Conservation (phyloP, 1,140 invertebrate species). For the Andrena cerasifolii region DNA sequence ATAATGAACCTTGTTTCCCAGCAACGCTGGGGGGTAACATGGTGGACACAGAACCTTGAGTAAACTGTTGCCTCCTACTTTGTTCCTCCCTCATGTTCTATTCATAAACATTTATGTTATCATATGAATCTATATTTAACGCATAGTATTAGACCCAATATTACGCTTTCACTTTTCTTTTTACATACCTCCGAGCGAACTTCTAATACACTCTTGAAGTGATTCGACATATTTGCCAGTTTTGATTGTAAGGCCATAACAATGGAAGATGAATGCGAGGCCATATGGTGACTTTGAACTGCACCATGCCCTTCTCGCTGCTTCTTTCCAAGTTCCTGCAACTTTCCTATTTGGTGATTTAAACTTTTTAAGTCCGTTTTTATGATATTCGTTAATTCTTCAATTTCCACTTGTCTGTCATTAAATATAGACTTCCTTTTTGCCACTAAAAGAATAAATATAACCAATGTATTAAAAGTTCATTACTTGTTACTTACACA, state of each 20-base stretch:
- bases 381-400: slow-evolving; percentile 98
- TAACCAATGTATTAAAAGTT: not conserved
- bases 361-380: slow-evolving; percentile 97
- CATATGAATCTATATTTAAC: slow-evolving; percentile 15
- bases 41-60: slow-evolving; percentile 88
- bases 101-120: slow-evolving; percentile 30
- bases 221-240: slow-evolving; percentile 97
- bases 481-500: not conserved
- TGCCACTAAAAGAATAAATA: slow-evolving; percentile 88
- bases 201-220: slow-evolving; percentile 96
- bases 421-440: slow-evolving; percentile 99
- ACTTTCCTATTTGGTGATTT: slow-evolving; percentile 96
- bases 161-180: not conserved
- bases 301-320: slow-evolving; percentile 83
- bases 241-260: slow-evolving; percentile 97
- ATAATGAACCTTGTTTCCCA: slow-evolving; percentile 86
- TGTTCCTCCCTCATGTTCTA: slow-evolving; percentile 99
- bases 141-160: slow-evolving; percentile 7
- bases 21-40: slow-evolving; percentile 88
- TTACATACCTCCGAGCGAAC: slow-evolving; percentile 89
- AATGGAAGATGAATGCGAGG: slow-evolving; percentile 97
- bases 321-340: slow-evolving; percentile 90
- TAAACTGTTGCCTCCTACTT: slow-evolving; percentile 96
- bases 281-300: slow-evolving; percentile 90
- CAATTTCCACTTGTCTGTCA: slow-evolving; percentile 96